These are phyloP conservation scores for Sinocyclocheilus anshuiensis DNA, from an alignment of 2,113 vertebrate genomes.

Conservation along the genomic window DNA sequence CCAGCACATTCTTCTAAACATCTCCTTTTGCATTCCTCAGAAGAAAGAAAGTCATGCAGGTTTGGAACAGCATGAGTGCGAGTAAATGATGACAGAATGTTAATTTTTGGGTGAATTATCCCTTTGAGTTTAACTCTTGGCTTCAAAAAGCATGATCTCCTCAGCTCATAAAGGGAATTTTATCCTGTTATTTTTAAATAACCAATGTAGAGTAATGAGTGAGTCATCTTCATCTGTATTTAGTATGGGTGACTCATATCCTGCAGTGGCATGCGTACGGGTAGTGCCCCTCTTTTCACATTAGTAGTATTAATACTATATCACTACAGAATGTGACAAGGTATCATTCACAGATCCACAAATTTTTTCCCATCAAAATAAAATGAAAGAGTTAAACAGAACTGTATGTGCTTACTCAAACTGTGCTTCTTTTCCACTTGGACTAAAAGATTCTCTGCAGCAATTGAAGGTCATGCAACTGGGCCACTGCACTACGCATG, in stretches of 20 bases:
- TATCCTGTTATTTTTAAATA: not conserved
- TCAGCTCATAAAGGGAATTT: not conserved
- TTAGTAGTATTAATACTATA: not conserved
- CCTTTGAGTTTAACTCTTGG: not conserved
- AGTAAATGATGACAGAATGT: not conserved
- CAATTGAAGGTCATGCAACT: constrained; percentile 49
- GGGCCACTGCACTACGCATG: constrained; percentile 39
- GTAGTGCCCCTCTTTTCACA: not conserved
- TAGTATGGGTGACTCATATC: constrained; percentile 1
- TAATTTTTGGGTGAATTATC: not conserved
- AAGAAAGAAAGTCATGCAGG: not conserved
- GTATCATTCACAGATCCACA: not conserved
- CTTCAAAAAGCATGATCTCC: not conserved
- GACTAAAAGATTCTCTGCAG: constrained; percentile 27
- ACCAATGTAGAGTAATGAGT: not conserved
- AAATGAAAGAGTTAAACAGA: not conserved
- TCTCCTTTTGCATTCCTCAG: not conserved
- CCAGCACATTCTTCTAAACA: not conserved
- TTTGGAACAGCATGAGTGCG: not conserved
- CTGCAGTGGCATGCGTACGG: not conserved
- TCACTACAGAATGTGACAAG: not conserved
- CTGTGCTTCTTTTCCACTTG: not conserved
- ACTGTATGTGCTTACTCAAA: not conserved
- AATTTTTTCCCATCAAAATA: not conserved
- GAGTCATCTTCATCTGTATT: not conserved